These are phyloP conservation scores for Enteromius viviparus DNA, from an alignment of 2,797 vertebrate genomes.

Conservation along the genomic window DNA sequence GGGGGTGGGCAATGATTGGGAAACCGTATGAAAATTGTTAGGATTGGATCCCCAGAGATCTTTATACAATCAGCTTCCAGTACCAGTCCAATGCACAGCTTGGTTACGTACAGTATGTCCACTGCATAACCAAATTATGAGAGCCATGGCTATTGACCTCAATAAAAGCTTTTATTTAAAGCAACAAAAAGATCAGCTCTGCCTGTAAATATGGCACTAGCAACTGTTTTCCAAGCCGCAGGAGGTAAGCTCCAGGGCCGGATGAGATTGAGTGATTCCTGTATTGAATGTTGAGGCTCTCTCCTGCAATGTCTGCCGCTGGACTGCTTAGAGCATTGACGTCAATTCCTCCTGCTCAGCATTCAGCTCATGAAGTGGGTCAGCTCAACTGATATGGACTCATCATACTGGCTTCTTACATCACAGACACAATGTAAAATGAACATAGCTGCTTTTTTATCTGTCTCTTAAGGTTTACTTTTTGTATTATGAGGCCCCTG, in stretches of 20 bases:
- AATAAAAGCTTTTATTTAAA: slow-evolving; percentile 53
- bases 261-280: slow-evolving; percentile 49
- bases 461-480: slow-evolving; percentile 20
- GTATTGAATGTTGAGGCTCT: slow-evolving; percentile 48
- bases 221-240: slow-evolving; percentile 26
- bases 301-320: slow-evolving; percentile 48
- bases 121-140: slow-evolving; percentile 35
- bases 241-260: slow-evolving; percentile 35
- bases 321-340: slow-evolving; percentile 73
- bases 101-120: slow-evolving; percentile 1
- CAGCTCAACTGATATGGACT: slow-evolving; percentile 77
- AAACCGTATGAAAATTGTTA: slow-evolving; percentile 43
- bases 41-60: slow-evolving; percentile 15
- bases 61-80: slow-evolving; percentile 46
- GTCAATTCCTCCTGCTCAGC: slow-evolving; percentile 80
- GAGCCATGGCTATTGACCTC: slow-evolving; percentile 48
- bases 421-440: slow-evolving; percentile 34
- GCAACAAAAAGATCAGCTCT: slow-evolving; percentile 19
- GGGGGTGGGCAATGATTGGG: slow-evolving; percentile 28
- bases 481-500: slow-evolving; percentile 25
- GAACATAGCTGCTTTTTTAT: neutral
- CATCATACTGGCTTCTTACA: slow-evolving; percentile 50
- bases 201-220: slow-evolving; percentile 27
- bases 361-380: slow-evolving; percentile 84
- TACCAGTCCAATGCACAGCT: slow-evolving; percentile 23